A percentile compares a stretch with the other conserved stretches of the same genome.
Evolutionary conservation across 2,113 vertebrate species (phyloP).

Genomic region (Climacteris rufus): DNA sequence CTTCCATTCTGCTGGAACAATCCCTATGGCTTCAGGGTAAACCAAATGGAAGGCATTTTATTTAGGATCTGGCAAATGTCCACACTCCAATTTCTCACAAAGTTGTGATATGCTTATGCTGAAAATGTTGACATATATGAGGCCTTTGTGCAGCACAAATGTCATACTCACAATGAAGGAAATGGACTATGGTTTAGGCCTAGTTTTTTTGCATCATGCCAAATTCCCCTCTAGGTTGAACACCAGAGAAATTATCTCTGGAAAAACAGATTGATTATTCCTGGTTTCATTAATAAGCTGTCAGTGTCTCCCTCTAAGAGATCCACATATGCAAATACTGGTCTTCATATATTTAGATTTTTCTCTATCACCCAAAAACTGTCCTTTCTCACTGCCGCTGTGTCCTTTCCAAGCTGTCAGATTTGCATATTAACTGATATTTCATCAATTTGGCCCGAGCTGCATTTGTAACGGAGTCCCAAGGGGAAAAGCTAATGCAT

Average conservation of each 20-base stretch:
- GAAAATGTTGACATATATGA: background rate
- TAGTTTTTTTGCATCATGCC: background rate
- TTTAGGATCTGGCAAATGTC: background rate
- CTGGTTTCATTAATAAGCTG: background rate
- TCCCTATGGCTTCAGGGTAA: background rate
- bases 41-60: slow-evolving; percentile 29
- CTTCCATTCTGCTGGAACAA: background rate
- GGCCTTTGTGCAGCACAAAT: background rate
- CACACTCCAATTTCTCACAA: background rate
- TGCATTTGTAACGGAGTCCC: slow-evolving; percentile 64
- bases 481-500: slow-evolving; percentile 52
- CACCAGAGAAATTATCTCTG: background rate
- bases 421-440: slow-evolving; percentile 66
- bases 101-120: background rate
- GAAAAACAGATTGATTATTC: background rate
- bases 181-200: background rate
- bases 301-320: background rate
- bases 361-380: slow-evolving; percentile 26
- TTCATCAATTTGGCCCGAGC: slow-evolving; percentile 70
- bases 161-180: background rate
- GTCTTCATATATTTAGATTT: background rate
- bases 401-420: slow-evolving; percentile 68
- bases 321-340: background rate
- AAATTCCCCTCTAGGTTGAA: background rate
- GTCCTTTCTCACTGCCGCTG: slow-evolving; percentile 55